A percentile compares a stretch with the other conserved stretches of the same genome.
Evolutionary conservation across 1,140 invertebrate genomes (phyloP).

Genomic region (Listronotus oregonensis): DNA sequence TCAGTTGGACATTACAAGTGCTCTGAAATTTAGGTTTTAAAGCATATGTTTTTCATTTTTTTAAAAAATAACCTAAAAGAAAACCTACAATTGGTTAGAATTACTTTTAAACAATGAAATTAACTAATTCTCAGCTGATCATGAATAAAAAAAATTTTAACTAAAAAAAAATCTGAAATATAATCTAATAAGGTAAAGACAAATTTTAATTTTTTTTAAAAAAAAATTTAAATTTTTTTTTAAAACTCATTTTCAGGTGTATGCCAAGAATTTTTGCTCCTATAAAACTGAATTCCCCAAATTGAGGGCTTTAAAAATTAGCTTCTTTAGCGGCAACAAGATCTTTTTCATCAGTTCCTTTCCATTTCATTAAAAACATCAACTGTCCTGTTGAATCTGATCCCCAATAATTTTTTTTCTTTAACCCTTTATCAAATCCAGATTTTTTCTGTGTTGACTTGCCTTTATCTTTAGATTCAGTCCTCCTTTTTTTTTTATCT

Average conservation of each 20-base stretch:
- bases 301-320: conserved; percentile 90
- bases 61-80: no score
- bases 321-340: conserved; percentile 89
- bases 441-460: conserved; percentile 54
- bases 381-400: conserved; percentile 93
- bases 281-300: conserved; percentile 96
- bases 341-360: conserved; percentile 93
- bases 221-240: no score
- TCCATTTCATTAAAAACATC: conserved; percentile 99
- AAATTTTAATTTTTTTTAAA: no score
- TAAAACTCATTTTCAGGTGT: conserved; percentile 62
- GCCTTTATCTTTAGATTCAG: conserved; percentile 33
- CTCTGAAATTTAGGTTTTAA: no score
- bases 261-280: conserved; percentile 94
- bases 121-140: no score
- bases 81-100: no score
- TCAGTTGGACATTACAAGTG: no score
- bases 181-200: no score
- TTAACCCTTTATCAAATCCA: conserved; percentile 88
- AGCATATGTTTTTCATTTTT: no score
- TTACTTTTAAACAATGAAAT: no score
- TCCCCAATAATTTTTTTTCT: conserved; percentile 93
- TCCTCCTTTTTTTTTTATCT: conserved; percentile 41
- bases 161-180: no score
- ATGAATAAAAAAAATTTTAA: no score